Base-by-base conservation (phyloP, 2,113 vertebrate species). In the Panthera leo region DNA sequence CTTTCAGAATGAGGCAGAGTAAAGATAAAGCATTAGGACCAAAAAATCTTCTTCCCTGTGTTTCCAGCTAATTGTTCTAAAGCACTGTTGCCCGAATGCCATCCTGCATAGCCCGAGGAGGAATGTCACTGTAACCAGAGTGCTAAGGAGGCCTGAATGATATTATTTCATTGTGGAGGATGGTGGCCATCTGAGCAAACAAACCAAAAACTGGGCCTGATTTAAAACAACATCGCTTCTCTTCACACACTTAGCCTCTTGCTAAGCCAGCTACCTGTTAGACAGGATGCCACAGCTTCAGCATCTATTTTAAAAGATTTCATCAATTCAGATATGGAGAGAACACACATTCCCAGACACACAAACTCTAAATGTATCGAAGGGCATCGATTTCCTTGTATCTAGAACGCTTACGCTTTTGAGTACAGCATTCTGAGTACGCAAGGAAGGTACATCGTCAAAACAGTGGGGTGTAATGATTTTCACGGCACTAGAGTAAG, bases 391-490 rank as follows among this genome's bases (percentile, higher is more conserved):
- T 97, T 97, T 97, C 92, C 85, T 94, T 92, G 21, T 48, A 79
- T 63, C 73, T 95, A 34, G 39, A 80, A 89, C 58, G 48, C 79
- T 96, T 93, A 73, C 27, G 67, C 55, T 91, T 94, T 82, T 85
- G 23, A 63, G 92, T 51, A 45, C 53, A 78, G 82, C 31, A 29
- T 79, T 94, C 80, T 34, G 93, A 76, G 29, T 55, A 7, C 9
- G 63, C 95, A 83, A 93, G 67, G 63, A 91, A 95, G 85, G 73
- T 39, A 1, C 75, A 31, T 13, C 10, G 2, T 13, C 23, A 67
- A 78, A 97, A 92, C 73, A 78, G 94, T 86, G 67, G 85, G 95
- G 39, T 63, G 93, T 86, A 36, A 96, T 96, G 73, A 86, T 86
- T 82, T 92, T 93, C 85, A 48, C 91, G 53, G 93, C 39, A 68